These are phyloP conservation scores for Ailuropoda melanoleuca DNA, from an alignment of 2,113 vertebrate species.

Conservation along the genomic window DNA sequence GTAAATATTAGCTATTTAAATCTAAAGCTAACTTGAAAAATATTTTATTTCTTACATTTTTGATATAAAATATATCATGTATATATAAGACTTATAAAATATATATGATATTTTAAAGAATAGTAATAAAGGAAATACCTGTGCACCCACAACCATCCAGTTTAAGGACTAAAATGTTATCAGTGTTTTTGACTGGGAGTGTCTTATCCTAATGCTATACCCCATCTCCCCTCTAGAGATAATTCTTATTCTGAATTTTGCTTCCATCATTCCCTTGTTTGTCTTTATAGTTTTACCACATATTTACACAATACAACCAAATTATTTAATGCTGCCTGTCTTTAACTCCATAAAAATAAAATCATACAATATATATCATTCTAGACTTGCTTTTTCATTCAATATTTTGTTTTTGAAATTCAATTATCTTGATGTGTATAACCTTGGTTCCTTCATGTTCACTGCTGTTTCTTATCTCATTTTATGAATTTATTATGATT, in stretches of 20 bases:
- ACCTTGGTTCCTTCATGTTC: background rate
- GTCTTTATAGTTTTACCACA: background rate
- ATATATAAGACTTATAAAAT: background rate
- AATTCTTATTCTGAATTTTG: background rate
- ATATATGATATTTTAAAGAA: background rate
- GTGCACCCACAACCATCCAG: background rate
- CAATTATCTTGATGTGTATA: background rate
- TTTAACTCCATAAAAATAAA: background rate
- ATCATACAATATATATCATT: background rate
- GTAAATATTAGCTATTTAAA: background rate
- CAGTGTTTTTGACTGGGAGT: background rate
- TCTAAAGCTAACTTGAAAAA: background rate
- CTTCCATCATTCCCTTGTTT: background rate
- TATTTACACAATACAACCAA: background rate
- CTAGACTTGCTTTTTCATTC: background rate
- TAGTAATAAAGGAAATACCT: background rate
- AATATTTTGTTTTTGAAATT: background rate
- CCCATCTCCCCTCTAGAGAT: background rate
- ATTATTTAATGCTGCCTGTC: background rate
- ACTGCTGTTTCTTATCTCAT: background rate
- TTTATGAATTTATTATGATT: background rate
- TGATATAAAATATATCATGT: background rate
- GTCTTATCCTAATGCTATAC: background rate
- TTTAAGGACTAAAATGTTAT: background rate
- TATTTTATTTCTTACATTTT: background rate